Percentiles rank a stretch among this genome's conserved stretches.
Conservation (phyloP, 2,797 vertebrate species). For the Novumbra hubbsi region DNA sequence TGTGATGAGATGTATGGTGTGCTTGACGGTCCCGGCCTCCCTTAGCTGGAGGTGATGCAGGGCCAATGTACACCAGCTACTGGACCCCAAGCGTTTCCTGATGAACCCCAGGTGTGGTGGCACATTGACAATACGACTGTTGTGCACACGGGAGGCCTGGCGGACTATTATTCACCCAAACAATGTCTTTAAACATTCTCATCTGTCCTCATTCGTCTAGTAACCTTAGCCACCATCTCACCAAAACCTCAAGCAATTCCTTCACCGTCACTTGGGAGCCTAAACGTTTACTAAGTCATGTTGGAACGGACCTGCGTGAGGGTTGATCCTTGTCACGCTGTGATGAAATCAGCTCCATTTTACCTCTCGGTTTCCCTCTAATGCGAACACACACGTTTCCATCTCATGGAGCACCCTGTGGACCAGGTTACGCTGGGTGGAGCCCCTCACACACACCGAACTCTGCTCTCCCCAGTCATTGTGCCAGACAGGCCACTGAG, state of each 20-base stretch:
- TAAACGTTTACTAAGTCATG: neutral
- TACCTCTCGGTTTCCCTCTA: neutral
- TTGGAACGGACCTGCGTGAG: neutral
- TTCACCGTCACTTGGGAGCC: neutral
- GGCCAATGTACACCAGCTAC: no score
- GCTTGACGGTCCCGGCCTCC: no score
- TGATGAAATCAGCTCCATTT: neutral
- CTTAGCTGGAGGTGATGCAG: no score
- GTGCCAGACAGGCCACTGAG: neutral
- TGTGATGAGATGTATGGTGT: no score
- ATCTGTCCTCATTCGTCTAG: neutral
- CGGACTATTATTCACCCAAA: conserved; percentile 46
- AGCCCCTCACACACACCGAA: neutral
- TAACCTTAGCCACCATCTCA: neutral
- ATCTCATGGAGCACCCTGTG: neutral
- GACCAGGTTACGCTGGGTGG: neutral
- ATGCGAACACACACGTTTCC: neutral
- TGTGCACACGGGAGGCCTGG: no score
- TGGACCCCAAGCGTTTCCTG: no score
- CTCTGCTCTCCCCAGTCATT: neutral
- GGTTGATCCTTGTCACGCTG: neutral
- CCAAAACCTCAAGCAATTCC: neutral
- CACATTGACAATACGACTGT: no score
- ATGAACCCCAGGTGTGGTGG: no score
- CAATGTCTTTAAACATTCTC: neutral